These are phyloP conservation scores for Willisornis vidua DNA, from an alignment of 2,113 vertebrate genomes.

Conservation along the genomic window DNA sequence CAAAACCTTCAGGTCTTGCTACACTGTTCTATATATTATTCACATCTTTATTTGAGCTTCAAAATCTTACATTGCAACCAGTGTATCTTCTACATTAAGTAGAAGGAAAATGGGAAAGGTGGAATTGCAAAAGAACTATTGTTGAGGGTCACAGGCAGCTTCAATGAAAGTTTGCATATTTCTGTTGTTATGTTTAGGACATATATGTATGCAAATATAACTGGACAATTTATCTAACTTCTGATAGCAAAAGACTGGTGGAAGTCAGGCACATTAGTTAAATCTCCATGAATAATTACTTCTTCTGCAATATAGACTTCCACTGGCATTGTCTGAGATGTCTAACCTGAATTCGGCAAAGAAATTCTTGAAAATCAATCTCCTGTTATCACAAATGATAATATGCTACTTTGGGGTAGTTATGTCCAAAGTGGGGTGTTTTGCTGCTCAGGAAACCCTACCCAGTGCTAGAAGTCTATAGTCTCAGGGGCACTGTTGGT, in stretches of 20 bases:
- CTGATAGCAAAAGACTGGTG: background rate
- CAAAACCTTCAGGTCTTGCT: background rate
- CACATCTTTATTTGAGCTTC: background rate
- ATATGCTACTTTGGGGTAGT: background rate
- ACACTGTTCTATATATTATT: background rate
- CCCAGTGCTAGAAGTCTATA: fast-evolving
- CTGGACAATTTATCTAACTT: background rate
- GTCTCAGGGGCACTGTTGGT: background rate
- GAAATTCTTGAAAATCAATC: background rate
- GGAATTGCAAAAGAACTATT: background rate
- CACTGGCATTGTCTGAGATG: background rate
- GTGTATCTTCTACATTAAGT: background rate
- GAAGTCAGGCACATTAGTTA: background rate
- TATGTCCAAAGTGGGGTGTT: background rate
- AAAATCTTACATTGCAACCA: background rate
- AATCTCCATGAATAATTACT: background rate
- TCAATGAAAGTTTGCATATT: background rate
- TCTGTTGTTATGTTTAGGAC: background rate
- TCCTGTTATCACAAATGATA: background rate
- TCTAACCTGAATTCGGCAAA: background rate
- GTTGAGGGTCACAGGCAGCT: background rate
- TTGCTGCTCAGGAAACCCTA: fast-evolving
- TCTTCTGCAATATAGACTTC: background rate
- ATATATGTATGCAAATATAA: background rate
- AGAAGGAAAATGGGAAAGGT: background rate